These are phyloP conservation scores for Sitobion miscanthi DNA, from an alignment of 1,140 invertebrate species.

Conservation along the genomic window DNA sequence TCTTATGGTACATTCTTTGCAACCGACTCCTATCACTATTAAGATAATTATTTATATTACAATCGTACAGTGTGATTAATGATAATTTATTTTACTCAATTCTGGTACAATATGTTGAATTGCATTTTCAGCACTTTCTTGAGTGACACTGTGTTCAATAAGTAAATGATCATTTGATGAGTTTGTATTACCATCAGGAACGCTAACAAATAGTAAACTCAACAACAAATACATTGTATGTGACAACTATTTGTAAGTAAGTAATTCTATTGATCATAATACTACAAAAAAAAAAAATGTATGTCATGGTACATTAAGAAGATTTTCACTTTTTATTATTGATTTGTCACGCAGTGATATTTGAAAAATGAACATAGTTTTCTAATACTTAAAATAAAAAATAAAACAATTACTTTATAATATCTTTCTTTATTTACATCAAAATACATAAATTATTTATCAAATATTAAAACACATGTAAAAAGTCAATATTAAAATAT, in stretches of 20 bases:
- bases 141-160: conserved; percentile 26
- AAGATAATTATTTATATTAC: conserved; percentile 36
- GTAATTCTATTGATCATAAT: background rate
- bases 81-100: background rate
- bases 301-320: background rate
- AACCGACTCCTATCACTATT: conserved; percentile 64
- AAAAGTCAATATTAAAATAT: background rate
- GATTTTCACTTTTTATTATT: conserved; percentile 47
- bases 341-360: conserved; percentile 48
- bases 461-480: conserved; percentile 10
- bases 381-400: background rate
- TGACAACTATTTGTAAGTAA: background rate
- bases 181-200: background rate
- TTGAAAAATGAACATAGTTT: background rate
- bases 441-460: background rate
- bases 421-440: conserved; percentile 48
- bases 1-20: conserved; percentile 68
- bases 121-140: background rate
- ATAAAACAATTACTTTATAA: background rate
- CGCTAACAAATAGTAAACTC: background rate
- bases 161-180: conserved; percentile 1
- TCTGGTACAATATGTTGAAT: conserved; percentile 21
- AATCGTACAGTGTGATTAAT: background rate
- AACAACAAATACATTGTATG: background rate
- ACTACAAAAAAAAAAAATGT: background rate